phyloP scores from a whole-genome alignment of 2,113 vertebrate species.

The Ptilonorhynchus violaceus region DNA sequence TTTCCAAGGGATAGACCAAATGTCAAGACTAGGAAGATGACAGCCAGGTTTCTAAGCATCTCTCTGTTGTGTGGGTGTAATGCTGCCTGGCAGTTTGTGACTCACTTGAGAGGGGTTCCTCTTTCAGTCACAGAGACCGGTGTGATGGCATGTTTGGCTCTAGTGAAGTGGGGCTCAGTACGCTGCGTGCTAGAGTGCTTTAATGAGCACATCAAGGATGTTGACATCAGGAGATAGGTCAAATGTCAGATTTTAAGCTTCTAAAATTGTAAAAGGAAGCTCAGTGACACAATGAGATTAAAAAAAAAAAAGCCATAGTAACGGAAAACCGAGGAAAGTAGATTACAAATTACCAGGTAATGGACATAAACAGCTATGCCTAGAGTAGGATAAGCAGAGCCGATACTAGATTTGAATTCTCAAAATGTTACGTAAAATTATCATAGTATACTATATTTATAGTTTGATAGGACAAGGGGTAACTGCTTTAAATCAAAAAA shows the following conservation, averaged over 20 bases:
- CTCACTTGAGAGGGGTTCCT: not conserved
- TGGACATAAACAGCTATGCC: not conserved
- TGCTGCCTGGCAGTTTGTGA: not conserved
- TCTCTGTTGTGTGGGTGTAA: not conserved
- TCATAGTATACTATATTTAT: rapidly evolving
- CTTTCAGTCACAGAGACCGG: not conserved
- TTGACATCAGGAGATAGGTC: not conserved
- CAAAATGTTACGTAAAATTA: not conserved
- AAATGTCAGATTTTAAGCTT: not conserved
- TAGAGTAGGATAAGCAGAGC: not conserved
- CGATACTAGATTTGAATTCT: not conserved
- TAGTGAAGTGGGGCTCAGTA: rapidly evolving
- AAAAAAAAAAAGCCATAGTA: not conserved
- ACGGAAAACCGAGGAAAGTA: not conserved
- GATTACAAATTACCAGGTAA: not conserved
- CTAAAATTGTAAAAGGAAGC: not conserved
- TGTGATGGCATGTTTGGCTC: not conserved
- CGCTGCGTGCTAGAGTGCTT: not conserved
- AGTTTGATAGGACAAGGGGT: not conserved
- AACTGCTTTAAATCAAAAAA: not conserved
- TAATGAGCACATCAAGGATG: not conserved
- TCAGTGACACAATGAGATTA: not conserved
- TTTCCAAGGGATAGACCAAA: not conserved
- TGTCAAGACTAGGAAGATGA: not conserved
- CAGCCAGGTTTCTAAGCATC: not conserved